Percentiles rank a stretch among this genome's conserved stretches.
Evolutionary conservation across 2,113 vertebrate genomes (phyloP).

Genomic region (Hylia prasina): DNA sequence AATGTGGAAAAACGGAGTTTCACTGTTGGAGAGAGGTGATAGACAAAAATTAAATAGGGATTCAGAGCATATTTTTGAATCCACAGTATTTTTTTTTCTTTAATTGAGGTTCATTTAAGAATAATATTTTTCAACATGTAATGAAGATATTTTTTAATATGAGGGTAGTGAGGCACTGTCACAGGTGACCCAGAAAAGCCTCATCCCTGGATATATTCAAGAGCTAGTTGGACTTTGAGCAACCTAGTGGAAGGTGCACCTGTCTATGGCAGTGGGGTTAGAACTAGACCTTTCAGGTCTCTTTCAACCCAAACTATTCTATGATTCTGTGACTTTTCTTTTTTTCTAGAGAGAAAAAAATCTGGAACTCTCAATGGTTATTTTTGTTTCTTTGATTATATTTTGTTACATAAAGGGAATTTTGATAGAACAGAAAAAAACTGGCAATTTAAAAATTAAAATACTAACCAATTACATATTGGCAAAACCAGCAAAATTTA

Average conservation of each 20-base stretch:
- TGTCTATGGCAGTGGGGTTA: accelerated
- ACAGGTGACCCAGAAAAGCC: background rate
- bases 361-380: background rate
- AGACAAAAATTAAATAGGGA: background rate
- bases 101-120: background rate
- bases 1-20: background rate
- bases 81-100: background rate
- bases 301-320: background rate
- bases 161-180: background rate
- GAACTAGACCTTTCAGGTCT: background rate
- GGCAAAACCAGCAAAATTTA: background rate
- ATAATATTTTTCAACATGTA: background rate
- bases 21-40: background rate
- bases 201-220: background rate
- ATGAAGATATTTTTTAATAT: background rate
- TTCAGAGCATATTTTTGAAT: background rate
- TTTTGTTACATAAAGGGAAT: background rate
- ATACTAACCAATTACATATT: background rate
- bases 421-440: background rate
- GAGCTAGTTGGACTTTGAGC: background rate
- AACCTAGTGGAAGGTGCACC: background rate
- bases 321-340: background rate
- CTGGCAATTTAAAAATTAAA: background rate
- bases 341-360: background rate
- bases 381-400: background rate